phyloP scores from a whole-genome alignment of 2,888 invertebrate species.

The Andrena minutula region DNA sequence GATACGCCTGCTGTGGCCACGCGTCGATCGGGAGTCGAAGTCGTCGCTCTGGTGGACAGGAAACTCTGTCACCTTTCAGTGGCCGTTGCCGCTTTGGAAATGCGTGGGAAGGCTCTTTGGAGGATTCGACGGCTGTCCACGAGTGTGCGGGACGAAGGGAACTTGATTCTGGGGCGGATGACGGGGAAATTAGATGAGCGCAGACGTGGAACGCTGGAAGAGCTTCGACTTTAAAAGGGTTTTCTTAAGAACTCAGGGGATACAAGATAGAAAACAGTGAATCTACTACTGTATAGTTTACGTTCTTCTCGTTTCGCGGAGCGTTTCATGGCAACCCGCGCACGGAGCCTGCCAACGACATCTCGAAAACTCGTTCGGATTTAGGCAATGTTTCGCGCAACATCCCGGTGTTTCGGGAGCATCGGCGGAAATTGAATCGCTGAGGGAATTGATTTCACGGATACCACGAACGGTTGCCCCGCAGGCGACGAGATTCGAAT shows the following conservation, averaged over 20 bases:
- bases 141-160: too few relatives aligned
- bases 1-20: slow-evolving; percentile 15
- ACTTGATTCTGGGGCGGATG: too few relatives aligned
- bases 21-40: slow-evolving; percentile 2
- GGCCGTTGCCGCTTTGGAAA: background rate
- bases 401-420: slow-evolving; percentile 8
- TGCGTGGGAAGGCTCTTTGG: too few relatives aligned
- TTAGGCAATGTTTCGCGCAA: slow-evolving; percentile 35
- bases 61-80: background rate
- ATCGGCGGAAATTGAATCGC: slow-evolving; percentile 46
- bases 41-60: background rate
- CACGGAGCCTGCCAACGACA: background rate
- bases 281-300: too few relatives aligned
- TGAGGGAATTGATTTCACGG: slow-evolving; percentile 29
- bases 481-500: background rate
- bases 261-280: too few relatives aligned
- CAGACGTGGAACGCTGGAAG: background rate
- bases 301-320: background rate
- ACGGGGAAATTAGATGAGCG: too few relatives aligned
- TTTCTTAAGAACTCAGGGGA: too few relatives aligned
- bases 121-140: too few relatives aligned
- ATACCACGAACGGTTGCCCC: slow-evolving; percentile 11
- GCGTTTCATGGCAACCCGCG: background rate
- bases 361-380: background rate
- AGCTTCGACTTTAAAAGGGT: background rate